phyloP scores from a whole-genome alignment of 1,140 invertebrate species.

The Drosophila nigrodunni region DNA sequence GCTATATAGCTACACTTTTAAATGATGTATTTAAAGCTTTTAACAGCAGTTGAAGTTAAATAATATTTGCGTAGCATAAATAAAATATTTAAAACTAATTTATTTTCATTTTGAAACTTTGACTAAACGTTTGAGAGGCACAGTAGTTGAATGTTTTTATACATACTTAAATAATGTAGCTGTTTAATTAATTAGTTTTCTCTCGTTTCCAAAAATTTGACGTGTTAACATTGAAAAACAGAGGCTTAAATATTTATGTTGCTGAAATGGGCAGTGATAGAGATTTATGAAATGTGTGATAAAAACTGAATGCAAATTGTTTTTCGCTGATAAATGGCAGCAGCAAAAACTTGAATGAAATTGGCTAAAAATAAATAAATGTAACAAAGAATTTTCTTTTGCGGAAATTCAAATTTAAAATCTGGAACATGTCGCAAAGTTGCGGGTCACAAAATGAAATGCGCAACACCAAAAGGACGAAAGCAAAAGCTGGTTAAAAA shows the following conservation, averaged over 20 bases:
- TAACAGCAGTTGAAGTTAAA: too few species aligned
- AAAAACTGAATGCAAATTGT: slow-evolving; percentile 9
- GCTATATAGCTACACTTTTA: too few species aligned
- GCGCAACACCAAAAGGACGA: slow-evolving; percentile 17
- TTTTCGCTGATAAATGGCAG: slow-evolving; percentile 1
- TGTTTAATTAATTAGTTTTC: too few species aligned
- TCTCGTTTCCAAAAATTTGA: neutral
- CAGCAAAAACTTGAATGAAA: slow-evolving; percentile 1
- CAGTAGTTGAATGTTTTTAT: too few species aligned
- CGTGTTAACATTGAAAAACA: slow-evolving; percentile 12
- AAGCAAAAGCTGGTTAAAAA: slow-evolving; percentile 20
- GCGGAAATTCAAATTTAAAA: slow-evolving; percentile 27
- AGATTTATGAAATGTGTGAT: neutral
- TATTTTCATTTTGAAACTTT: too few species aligned
- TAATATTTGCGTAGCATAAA: too few species aligned
- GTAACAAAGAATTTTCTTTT: slow-evolving; percentile 16
- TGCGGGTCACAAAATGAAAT: slow-evolving; percentile 52
- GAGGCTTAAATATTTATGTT: neutral
- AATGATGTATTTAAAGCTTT: too few species aligned
- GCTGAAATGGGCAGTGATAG: neutral
- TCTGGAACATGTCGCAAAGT: slow-evolving; percentile 27
- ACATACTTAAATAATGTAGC: too few species aligned
- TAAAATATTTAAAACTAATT: too few species aligned
- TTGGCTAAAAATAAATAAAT: neutral
- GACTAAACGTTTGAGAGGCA: too few species aligned